phyloP scores from a whole-genome alignment of 2,888 invertebrate species.

The Scotopteryx bipunctaria region DNA sequence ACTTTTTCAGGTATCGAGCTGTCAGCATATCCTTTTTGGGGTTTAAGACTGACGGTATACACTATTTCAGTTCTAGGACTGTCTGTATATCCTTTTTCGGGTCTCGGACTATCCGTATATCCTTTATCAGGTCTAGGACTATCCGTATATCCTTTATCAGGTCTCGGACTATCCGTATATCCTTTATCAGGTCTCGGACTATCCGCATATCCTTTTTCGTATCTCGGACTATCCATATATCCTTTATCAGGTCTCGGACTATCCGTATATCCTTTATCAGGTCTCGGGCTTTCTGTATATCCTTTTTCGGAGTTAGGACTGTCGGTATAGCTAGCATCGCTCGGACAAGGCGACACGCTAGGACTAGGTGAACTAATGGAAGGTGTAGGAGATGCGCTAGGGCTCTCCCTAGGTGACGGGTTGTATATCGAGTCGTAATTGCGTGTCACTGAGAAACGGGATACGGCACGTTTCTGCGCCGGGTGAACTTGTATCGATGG shows the following conservation, averaged over 20 bases:
- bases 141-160: too few species aligned
- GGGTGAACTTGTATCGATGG: slow-evolving; percentile 81
- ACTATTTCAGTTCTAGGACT: slow-evolving; percentile 11
- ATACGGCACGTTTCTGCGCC: slow-evolving; percentile 77
- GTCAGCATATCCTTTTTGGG: slow-evolving; percentile 7
- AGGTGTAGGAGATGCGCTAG: slow-evolving; percentile 36
- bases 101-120: too few species aligned
- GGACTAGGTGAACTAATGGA: slow-evolving; percentile 22
- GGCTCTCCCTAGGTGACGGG: slow-evolving; percentile 45
- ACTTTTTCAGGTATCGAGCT: slow-evolving; percentile 9
- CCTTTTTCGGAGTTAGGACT: slow-evolving; percentile 10
- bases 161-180: slow-evolving; percentile 16
- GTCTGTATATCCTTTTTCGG: slow-evolving; percentile 18
- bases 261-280: slow-evolving; percentile 7
- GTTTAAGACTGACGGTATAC: slow-evolving; percentile 1
- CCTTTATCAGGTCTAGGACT: not conserved
- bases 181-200: slow-evolving; percentile 20
- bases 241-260: slow-evolving; percentile 10
- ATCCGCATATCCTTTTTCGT: too few species aligned
- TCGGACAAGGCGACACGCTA: slow-evolving; percentile 25
- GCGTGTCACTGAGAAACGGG: slow-evolving; percentile 73
- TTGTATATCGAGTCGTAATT: slow-evolving; percentile 70
- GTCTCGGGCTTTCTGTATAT: slow-evolving; percentile 2
- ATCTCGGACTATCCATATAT: slow-evolving; percentile 1
- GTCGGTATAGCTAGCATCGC: slow-evolving; percentile 20